Evolutionary conservation across 2,113 vertebrate genomes (phyloP).

Genomic region (Coryphaenoides rupestris): DNA sequence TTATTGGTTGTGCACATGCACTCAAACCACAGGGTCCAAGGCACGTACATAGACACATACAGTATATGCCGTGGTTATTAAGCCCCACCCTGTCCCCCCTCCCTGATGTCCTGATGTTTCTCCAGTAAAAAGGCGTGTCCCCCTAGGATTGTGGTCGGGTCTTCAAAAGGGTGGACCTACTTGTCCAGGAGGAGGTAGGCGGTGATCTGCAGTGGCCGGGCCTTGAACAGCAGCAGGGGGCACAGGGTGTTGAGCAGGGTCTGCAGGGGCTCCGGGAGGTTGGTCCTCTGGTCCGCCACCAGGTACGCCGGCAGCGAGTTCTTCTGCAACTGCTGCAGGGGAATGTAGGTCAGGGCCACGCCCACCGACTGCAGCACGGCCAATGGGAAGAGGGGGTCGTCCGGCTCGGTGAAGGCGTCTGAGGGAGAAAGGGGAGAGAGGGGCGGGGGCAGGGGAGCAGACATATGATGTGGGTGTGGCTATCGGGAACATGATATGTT

Average conservation of each 20-base stretch:
- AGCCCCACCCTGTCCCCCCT: no score
- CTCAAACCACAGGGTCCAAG: no score
- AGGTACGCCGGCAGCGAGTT: constrained; percentile 83
- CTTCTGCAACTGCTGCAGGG: constrained; percentile 80
- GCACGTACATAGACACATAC: no score
- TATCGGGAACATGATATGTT: neutral
- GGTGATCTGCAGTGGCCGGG: constrained; percentile 85
- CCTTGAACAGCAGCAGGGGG: constrained; percentile 84
- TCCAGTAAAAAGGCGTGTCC: no score
- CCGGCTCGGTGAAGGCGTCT: constrained; percentile 73
- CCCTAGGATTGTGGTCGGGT: no score
- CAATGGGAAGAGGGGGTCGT: constrained; percentile 67
- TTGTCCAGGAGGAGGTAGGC: constrained; percentile 86
- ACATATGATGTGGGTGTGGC: neutral
- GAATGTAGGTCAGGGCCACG: constrained; percentile 79
- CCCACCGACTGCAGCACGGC: constrained; percentile 82
- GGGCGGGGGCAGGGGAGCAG: no score
- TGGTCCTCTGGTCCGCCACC: constrained; percentile 83
- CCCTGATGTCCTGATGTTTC: no score
- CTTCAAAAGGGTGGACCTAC: constrained; percentile 67
- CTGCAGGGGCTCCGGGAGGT: constrained; percentile 85
- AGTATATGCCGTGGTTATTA: no score
- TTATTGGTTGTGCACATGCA: no score
- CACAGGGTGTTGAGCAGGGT: constrained; percentile 86
- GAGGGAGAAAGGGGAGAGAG: neutral